Evolutionary conservation across 1,140 invertebrate species (phyloP).

Genomic region (Ceratina japonica): DNA sequence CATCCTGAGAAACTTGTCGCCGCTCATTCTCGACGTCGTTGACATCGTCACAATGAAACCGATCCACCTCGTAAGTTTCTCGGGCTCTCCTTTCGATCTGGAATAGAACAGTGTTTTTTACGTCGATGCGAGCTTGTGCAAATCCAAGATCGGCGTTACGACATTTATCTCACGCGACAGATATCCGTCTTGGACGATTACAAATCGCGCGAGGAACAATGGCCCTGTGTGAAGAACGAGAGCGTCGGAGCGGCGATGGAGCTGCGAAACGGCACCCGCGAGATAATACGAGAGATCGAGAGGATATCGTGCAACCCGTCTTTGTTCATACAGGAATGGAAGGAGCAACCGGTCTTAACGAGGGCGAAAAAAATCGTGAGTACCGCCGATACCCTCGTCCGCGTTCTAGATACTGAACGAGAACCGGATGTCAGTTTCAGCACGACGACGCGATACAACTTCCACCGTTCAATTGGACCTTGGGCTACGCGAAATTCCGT

Average conservation of each 20-base stretch:
- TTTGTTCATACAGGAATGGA: constrained; percentile 71
- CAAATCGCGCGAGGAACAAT: constrained; percentile 63
- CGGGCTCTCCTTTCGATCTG: no score
- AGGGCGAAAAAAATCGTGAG: constrained; percentile 63
- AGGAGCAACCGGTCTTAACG: constrained; percentile 63
- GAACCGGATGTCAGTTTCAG: constrained; percentile 50
- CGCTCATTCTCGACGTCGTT: constrained; percentile 65
- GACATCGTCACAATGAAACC: constrained; percentile 69
- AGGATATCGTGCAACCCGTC: constrained; percentile 68
- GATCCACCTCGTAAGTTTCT: constrained; percentile 62
- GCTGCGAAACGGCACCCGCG: constrained; percentile 67
- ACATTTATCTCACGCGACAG: constrained; percentile 28
- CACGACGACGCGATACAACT: constrained; percentile 46
- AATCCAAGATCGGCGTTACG: not conserved
- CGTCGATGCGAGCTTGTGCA: no score
- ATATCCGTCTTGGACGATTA: constrained; percentile 69
- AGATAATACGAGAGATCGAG: constrained; percentile 69
- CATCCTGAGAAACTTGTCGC: constrained; percentile 65
- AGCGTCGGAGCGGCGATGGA: constrained; percentile 67
- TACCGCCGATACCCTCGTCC: not conserved
- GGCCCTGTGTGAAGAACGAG: constrained; percentile 69
- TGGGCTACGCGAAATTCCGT: constrained; percentile 70
- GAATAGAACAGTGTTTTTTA: no score
- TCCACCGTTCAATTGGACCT: constrained; percentile 71
- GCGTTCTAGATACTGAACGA: not conserved